phyloP scores from a whole-genome alignment of 2,888 invertebrate species.

The Scaptomyza caliginosa region DNA sequence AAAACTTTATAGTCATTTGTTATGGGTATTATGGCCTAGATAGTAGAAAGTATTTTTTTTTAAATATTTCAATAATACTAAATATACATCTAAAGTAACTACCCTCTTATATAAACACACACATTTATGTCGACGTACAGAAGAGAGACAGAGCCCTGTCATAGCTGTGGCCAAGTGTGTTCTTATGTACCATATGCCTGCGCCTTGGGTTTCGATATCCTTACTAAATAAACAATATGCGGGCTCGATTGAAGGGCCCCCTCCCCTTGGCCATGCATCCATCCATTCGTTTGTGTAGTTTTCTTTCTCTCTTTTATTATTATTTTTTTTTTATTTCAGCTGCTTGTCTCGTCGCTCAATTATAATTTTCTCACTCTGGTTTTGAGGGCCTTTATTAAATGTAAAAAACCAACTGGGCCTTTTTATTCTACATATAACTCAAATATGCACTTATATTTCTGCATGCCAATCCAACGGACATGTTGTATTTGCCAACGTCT shows the following conservation, averaged over 20 bases:
- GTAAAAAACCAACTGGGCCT: conserved; percentile 46
- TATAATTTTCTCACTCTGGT: conserved; percentile 58
- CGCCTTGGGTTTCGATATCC: conserved; percentile 65
- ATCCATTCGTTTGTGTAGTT: background rate
- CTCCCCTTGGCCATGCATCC: background rate
- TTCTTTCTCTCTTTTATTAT: conserved; percentile 13
- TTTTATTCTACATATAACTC: conserved; percentile 4
- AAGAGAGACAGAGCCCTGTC: background rate
- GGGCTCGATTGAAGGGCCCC: conserved; percentile 55
- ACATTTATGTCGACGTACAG: conserved; percentile 5
- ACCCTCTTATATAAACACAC: conserved; percentile 34
- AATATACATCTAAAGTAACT: conserved; percentile 4
- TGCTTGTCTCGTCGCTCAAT: conserved; percentile 49
- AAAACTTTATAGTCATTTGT: too few species aligned
- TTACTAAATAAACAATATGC: conserved; percentile 79
- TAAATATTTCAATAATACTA: background rate
- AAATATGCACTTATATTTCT: conserved; percentile 8
- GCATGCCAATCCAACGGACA: conserved; percentile 54
- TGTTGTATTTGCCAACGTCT: conserved; percentile 20
- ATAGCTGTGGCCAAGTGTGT: conserved; percentile 20
- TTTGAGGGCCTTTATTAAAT: conserved; percentile 66
- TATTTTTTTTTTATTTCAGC: conserved; percentile 48
- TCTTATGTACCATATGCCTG: conserved; percentile 61
- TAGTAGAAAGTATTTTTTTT: too few species aligned
- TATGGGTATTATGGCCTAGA: too few species aligned